Conservation (phyloP, 1,140 invertebrate species). For the Panonychus citri region DNA sequence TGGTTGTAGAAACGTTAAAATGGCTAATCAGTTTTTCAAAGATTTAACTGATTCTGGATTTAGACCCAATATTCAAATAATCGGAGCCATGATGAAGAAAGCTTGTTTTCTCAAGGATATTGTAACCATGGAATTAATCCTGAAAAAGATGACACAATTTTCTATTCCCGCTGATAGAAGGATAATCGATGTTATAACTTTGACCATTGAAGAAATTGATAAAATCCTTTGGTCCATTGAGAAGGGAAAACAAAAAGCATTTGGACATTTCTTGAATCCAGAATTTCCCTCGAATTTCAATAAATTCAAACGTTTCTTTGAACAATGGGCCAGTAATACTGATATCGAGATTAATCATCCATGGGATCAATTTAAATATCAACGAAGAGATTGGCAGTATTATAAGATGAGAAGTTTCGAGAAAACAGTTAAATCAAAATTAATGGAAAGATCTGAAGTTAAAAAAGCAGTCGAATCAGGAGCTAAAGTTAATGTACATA, state of each 20-base stretch:
- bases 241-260: not conserved
- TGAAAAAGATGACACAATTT: constrained; percentile 32
- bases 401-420: not conserved
- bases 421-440: not conserved
- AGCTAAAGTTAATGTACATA: not conserved
- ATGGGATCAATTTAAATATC: constrained; percentile 1
- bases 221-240: not conserved
- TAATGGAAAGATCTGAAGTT: not conserved
- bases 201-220: not conserved
- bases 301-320: not conserved
- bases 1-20: constrained; percentile 35
- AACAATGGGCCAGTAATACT: not conserved
- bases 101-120: constrained; percentile 34
- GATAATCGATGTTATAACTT: constrained; percentile 12
- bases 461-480: not conserved
- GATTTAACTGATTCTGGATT: constrained; percentile 38
- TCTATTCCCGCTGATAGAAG: constrained; percentile 30
- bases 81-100: constrained; percentile 38
- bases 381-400: not conserved
- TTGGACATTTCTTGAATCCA: not conserved
- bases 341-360: not conserved
- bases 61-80: constrained; percentile 41
- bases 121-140: constrained; percentile 36
- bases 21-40: constrained; percentile 35
- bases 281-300: not conserved